Conservation (phyloP, 2,888 invertebrate species). For the Trichogramma evanescens region DNA sequence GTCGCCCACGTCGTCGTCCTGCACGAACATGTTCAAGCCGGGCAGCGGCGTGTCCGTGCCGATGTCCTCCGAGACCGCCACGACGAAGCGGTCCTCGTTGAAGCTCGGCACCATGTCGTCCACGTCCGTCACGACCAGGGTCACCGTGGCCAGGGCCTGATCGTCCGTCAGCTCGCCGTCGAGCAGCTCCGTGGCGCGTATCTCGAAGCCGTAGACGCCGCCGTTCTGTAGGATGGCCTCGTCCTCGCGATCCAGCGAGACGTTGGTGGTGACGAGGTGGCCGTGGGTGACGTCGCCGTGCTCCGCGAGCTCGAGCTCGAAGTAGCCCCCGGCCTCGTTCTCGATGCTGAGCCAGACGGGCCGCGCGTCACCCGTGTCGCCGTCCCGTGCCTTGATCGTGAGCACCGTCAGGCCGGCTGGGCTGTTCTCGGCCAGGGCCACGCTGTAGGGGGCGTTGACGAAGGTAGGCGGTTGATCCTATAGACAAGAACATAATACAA, state of each 20-base stretch:
- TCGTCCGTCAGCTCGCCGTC: slow-evolving; percentile 66
- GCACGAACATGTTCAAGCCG: slow-evolving; percentile 64
- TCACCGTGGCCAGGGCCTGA: slow-evolving; percentile 61
- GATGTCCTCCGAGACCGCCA: slow-evolving; percentile 71
- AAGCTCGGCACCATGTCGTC: slow-evolving; percentile 72
- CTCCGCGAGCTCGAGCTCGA: slow-evolving; percentile 53
- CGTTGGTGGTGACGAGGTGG: slow-evolving; percentile 57
- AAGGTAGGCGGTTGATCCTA: slow-evolving; percentile 77
- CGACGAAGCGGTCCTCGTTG: slow-evolving; percentile 58
- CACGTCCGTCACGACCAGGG: slow-evolving; percentile 71
- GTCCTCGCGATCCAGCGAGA: slow-evolving; percentile 69
- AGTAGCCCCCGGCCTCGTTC: slow-evolving; percentile 64
- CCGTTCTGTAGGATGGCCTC: slow-evolving; percentile 67
- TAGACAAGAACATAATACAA: neutral
- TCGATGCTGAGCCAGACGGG: slow-evolving; percentile 62
- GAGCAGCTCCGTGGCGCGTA: slow-evolving; percentile 68
- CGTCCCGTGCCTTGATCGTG: slow-evolving; percentile 70
- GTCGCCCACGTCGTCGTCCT: slow-evolving; percentile 66
- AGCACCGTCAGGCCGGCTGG: slow-evolving; percentile 54
- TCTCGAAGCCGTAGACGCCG: slow-evolving; percentile 66
- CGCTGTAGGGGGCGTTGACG: slow-evolving; percentile 71
- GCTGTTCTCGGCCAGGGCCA: slow-evolving; percentile 69
- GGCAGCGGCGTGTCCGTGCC: slow-evolving; percentile 63
- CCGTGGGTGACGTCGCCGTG: slow-evolving; percentile 54
- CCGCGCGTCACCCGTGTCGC: slow-evolving; percentile 69